Evolutionary conservation across 2,888 invertebrate genomes (phyloP), one percentile per base, ranked within the genome.

Genomic region (Bellardia pandia): DNA sequence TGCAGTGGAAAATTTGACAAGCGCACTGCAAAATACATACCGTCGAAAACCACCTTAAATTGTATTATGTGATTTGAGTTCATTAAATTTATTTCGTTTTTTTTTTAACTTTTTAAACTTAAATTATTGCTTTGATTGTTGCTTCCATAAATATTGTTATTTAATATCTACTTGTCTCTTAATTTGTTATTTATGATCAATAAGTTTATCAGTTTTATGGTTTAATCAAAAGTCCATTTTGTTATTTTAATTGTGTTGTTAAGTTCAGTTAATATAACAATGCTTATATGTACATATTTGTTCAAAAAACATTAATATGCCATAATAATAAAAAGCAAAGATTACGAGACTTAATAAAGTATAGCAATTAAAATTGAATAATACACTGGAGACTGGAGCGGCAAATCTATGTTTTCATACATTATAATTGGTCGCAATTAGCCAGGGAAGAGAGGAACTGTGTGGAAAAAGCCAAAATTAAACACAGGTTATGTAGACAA

Each of bases 21-120:
- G 23, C 23, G 1, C 23, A 23, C 1, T 23, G 23, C 23, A 23
- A 23, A 23, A 23, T 23, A 23, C 23, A 23, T 1, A 23, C 23
- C 23, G 23, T 23, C 23, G 0, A 23, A 23, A 23, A 23, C 23
- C 23, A 23, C 23, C 23, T 37, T 78, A 42, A 75, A 79, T 86
- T 85, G 71, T 48, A 79, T 62, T 79, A 83, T 83, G 45, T 85
- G 58, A 84, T 85, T 79, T 84, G 40, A 76, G 51, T 53, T 88
- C 40, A 83, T 85, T 79, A 33, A 78, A 77, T 62, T 62, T 62
- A 11, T 30, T 58, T 58, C 5, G 2, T 71, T 16, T 51, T 42
- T 23, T 68, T 75, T n/a, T 23, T 62, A 16, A 30, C n/a, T 51
- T 75, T 69, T 48, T 45, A 3, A 6, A 6, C 37, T 76, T 64